Percentiles rank a stretch among this genome's conserved stretches.
Conservation (phyloP, 2,888 invertebrate genomes). For the Agrilus mali region DNA sequence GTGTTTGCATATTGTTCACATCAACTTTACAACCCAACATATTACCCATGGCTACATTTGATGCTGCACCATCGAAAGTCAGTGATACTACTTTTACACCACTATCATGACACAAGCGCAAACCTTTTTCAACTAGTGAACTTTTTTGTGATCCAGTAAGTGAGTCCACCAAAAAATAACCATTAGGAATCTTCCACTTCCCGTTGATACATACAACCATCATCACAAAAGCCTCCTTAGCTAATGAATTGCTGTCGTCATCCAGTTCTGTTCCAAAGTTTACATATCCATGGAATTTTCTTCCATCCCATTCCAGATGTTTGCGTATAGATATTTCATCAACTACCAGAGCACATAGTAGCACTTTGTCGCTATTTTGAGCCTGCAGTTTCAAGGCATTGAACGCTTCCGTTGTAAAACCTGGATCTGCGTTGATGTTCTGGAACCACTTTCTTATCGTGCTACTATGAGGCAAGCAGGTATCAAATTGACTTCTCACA, state of each 20-base stretch:
- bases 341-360: conserved; percentile 12
- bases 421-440: conserved; percentile 20
- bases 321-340: conserved; percentile 21
- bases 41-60: conserved; percentile 13
- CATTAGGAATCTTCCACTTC: conserved; percentile 19
- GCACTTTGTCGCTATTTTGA: conserved; percentile 4
- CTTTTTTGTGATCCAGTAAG: conserved; percentile 16
- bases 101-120: conserved; percentile 13
- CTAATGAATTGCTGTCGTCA: conserved; percentile 13
- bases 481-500: conserved; percentile 22
- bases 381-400: conserved; percentile 12
- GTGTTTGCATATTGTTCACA: background rate
- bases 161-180: conserved; percentile 19
- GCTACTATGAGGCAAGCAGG: conserved; percentile 19
- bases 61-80: conserved; percentile 21
- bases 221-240: conserved; percentile 19
- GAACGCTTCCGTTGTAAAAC: conserved; percentile 19
- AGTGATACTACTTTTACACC: conserved; percentile 14
- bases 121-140: conserved; percentile 14
- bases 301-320: conserved; percentile 21
- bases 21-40: conserved; percentile 8
- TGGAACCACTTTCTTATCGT: conserved; percentile 24
- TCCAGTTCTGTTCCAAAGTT: conserved; percentile 17
- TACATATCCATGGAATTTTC: conserved; percentile 20
- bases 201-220: conserved; percentile 17